Conservation (phyloP, 2,888 invertebrate genomes). For the Fragum whitleyi region DNA sequence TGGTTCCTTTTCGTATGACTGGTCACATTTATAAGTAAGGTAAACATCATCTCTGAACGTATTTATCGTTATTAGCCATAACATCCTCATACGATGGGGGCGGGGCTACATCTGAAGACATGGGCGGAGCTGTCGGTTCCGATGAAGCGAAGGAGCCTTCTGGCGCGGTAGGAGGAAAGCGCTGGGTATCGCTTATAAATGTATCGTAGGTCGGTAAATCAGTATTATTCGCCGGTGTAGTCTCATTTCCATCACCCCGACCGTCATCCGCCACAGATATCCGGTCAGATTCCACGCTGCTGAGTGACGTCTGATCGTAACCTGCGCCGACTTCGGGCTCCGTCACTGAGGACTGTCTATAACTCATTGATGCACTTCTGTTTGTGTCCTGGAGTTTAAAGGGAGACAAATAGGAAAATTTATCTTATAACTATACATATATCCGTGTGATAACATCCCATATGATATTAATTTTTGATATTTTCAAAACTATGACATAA, state of each 20-base stretch:
- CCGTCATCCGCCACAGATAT: neutral
- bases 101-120: neutral
- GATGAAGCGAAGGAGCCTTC: neutral
- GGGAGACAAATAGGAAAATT: too few relatives aligned
- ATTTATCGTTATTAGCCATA: conserved; percentile 22
- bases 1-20: too few relatives aligned
- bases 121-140: conserved; percentile 10
- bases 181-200: neutral
- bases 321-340: neutral
- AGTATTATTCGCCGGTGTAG: neutral
- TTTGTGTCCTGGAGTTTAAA: too few relatives aligned
- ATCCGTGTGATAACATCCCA: too few relatives aligned
- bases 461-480: too few relatives aligned
- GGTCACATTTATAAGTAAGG: too few relatives aligned
- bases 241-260: neutral
- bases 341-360: neutral
- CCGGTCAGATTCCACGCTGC: neutral
- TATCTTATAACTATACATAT: too few relatives aligned
- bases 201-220: conserved; percentile 9
- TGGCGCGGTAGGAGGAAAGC: neutral
- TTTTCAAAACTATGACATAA: too few relatives aligned
- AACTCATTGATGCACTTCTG: neutral
- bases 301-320: neutral
- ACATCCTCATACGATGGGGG: conserved; percentile 27
- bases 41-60: neutral